phyloP scores from a whole-genome alignment of 2,797 vertebrate species.

The Darevskia mixta region DNA sequence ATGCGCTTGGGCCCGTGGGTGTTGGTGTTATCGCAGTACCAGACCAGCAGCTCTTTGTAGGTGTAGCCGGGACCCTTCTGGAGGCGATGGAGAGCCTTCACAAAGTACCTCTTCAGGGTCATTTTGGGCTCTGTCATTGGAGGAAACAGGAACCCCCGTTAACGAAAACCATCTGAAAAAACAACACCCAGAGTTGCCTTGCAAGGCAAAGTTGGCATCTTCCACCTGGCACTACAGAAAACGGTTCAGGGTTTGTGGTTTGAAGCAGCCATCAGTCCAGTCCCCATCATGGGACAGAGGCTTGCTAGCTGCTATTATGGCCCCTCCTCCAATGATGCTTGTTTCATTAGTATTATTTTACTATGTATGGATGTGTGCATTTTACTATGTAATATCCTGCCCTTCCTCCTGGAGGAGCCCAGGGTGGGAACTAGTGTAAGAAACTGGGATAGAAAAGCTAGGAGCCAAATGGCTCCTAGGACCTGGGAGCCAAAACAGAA shows the following conservation, averaged over 20 bases:
- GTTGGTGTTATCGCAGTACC: conserved; percentile 87
- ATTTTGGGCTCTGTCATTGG: conserved; percentile 54
- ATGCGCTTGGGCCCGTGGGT: conserved; percentile 86
- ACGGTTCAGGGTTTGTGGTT: neutral
- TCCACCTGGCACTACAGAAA: neutral
- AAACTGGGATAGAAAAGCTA: too few species aligned
- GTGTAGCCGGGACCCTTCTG: conserved; percentile 86
- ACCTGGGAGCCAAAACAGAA: too few species aligned
- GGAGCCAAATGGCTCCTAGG: too few species aligned
- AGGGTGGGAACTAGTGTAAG: too few species aligned
- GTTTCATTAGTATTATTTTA: too few species aligned
- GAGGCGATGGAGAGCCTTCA: conserved; percentile 80
- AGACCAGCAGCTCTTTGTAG: conserved; percentile 84
- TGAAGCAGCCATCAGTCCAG: neutral
- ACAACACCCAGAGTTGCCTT: neutral
- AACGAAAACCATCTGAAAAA: neutral
- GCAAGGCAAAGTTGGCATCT: neutral
- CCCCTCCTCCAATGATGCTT: too few species aligned
- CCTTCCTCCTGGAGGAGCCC: too few species aligned
- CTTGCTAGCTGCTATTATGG: too few species aligned
- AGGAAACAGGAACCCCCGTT: neutral
- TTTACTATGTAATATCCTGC: too few species aligned
- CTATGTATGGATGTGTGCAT: too few species aligned
- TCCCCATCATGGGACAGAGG: neutral
- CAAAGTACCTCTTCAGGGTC: conserved; percentile 77